These are phyloP conservation scores for Pogona vitticeps DNA, from an alignment of 2,113 vertebrate species.

Conservation along the genomic window DNA sequence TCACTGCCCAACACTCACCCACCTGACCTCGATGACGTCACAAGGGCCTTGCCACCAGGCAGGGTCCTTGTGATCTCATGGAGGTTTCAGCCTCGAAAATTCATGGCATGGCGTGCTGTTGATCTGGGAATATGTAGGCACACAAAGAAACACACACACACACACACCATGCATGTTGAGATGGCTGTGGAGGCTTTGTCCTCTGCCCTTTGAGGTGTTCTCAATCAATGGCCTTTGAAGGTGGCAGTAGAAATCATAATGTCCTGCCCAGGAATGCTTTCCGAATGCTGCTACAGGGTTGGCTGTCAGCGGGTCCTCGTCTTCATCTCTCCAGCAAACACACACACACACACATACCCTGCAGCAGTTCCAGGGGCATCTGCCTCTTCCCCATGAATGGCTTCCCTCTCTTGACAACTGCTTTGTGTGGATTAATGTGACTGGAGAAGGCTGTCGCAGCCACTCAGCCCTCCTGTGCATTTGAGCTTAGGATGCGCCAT, in stretches of 20 bases:
- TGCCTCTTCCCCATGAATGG: constrained; percentile 11
- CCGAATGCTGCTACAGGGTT: too few relatives aligned
- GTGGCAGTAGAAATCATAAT: neutral
- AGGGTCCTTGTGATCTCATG: too few relatives aligned
- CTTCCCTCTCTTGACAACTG: neutral
- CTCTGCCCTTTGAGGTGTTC: neutral
- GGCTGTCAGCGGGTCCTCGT: neutral
- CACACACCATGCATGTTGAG: neutral
- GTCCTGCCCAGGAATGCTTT: neutral
- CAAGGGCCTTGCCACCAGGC: too few relatives aligned
- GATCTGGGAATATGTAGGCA: too few relatives aligned
- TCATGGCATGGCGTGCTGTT: too few relatives aligned
- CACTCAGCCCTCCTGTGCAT: neutral
- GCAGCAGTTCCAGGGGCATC: constrained; percentile 1
- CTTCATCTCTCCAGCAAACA: neutral
- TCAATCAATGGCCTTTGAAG: neutral
- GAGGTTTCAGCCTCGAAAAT: too few relatives aligned
- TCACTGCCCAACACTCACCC: too few relatives aligned
- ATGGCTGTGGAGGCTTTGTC: neutral
- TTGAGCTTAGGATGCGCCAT: constrained; percentile 17
- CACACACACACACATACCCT: neutral
- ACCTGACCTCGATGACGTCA: too few relatives aligned
- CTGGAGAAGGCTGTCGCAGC: constrained; percentile 32
- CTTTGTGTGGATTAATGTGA: constrained; percentile 45
- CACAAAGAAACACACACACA: too few relatives aligned